phyloP scores from a whole-genome alignment of 2,113 vertebrate species.

The Arizona elegans region DNA sequence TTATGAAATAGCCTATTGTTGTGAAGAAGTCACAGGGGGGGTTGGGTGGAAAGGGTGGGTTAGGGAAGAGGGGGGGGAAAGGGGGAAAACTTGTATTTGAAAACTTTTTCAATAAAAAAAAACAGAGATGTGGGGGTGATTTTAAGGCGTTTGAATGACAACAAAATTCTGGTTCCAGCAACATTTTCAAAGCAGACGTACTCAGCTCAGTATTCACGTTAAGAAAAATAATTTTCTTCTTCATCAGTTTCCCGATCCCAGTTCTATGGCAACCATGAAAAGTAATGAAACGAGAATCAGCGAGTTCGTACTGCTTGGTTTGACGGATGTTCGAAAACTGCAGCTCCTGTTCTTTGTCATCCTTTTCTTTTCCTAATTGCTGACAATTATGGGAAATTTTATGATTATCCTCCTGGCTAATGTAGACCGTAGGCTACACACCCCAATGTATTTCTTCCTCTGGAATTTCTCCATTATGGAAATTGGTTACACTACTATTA shows the following conservation, averaged over 20 bases:
- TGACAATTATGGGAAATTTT: slow-evolving; percentile 46
- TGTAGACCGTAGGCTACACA: slow-evolving; percentile 11
- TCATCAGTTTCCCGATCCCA: neutral
- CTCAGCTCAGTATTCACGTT: neutral
- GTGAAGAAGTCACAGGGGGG: too few relatives aligned
- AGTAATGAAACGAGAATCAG: neutral
- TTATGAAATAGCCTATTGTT: too few relatives aligned
- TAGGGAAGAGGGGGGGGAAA: too few relatives aligned
- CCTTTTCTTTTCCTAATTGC: slow-evolving; percentile 30
- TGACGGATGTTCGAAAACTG: slow-evolving; percentile 29
- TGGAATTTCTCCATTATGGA: neutral
- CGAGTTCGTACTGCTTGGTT: slow-evolving; percentile 47
- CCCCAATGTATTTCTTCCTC: neutral
- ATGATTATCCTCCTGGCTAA: slow-evolving; percentile 39
- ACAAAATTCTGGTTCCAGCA: neutral
- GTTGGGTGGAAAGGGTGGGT: too few relatives aligned
- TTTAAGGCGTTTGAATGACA: neutral
- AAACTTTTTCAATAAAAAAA: too few relatives aligned
- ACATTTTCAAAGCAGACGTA: neutral
- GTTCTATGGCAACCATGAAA: neutral
- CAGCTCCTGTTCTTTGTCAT: slow-evolving; percentile 35
- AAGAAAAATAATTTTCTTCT: neutral
- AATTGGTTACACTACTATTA: neutral
- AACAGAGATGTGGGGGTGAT: neutral
- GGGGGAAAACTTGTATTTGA: too few relatives aligned